Percentiles rank a stretch among this genome's conserved stretches.
phyloP scores from a whole-genome alignment of 1,140 invertebrate genomes.

The Drosophila carrolli region DNA sequence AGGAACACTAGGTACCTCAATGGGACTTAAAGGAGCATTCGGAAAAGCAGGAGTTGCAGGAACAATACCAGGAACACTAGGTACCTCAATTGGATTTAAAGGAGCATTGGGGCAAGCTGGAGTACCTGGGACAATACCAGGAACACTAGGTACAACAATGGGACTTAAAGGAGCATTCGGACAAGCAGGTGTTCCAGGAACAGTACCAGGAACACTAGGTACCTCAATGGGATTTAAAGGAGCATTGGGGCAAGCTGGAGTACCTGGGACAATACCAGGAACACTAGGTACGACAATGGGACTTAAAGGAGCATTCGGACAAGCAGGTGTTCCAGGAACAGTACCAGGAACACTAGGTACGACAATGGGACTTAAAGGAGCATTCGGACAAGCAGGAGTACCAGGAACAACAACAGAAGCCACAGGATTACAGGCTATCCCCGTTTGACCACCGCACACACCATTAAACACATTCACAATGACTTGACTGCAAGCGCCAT shows the following conservation, averaged over 20 bases:
- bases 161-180: constrained; percentile 4
- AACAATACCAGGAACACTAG: too few relatives aligned
- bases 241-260: constrained; percentile 2
- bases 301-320: constrained; percentile 8
- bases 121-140: neutral
- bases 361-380: constrained; percentile 17
- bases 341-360: neutral
- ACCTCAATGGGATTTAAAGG: neutral
- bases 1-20: neutral
- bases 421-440: neutral
- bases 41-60: constrained; percentile 1
- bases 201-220: too few relatives aligned
- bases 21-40: neutral
- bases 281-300: neutral
- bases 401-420: neutral
- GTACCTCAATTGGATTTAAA: neutral
- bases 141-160: neutral
- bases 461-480: constrained; percentile 17
- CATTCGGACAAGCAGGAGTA: constrained; percentile 13
- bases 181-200: neutral
- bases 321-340: constrained; percentile 11
- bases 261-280: neutral
- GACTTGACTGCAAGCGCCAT: constrained; percentile 18
- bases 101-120: constrained; percentile 5
- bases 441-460: constrained; percentile 1